phyloP scores from a whole-genome alignment of 2,888 invertebrate genomes.

The Drosophila trichaetosa region DNA sequence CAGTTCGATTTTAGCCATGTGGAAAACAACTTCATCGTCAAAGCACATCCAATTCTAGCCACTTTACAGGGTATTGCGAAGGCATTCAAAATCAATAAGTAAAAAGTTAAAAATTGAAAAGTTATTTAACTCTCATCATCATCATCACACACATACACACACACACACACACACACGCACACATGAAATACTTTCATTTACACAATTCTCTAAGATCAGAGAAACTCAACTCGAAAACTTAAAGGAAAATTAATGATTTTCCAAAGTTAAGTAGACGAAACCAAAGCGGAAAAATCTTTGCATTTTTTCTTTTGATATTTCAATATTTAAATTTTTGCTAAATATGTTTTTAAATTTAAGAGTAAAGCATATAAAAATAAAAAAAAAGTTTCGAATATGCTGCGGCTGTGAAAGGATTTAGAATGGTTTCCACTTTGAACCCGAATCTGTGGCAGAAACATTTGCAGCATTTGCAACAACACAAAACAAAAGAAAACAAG shows the following conservation, averaged over 20 bases:
- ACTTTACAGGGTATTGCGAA: background rate
- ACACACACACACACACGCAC: background rate
- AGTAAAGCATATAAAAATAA: background rate
- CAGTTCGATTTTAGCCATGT: background rate
- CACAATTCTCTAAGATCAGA: background rate
- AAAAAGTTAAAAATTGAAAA: slow-evolving; percentile 9
- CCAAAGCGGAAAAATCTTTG: background rate
- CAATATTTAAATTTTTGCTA: background rate
- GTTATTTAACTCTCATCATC: background rate
- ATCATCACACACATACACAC: background rate
- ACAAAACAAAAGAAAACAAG: no score
- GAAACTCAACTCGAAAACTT: background rate
- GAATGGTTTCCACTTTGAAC: background rate
- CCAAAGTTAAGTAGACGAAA: background rate
- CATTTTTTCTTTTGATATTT: background rate
- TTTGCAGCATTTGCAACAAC: background rate
- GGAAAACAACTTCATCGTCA: no score
- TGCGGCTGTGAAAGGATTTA: background rate
- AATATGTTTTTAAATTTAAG: background rate
- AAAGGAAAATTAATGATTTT: background rate
- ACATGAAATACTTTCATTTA: background rate
- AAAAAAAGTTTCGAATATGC: background rate
- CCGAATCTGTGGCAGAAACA: background rate
- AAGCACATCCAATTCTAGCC: background rate
- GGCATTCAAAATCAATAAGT: background rate